These are phyloP conservation scores for Dicaeum eximium DNA, from an alignment of 2,113 vertebrate genomes.

Conservation along the genomic window DNA sequence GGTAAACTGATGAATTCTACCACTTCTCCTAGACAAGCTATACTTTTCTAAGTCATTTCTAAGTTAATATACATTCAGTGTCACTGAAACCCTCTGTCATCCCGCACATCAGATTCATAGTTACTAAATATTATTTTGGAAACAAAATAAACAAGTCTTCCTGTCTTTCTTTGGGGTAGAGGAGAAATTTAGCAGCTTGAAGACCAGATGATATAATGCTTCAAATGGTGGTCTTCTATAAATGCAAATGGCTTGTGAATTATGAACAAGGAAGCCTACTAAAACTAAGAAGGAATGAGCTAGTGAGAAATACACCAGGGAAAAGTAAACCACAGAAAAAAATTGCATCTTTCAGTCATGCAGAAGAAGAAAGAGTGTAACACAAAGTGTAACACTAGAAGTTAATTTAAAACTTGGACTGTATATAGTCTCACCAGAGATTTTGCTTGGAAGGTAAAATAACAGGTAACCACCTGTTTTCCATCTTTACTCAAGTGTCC, in stretches of 20 bases:
- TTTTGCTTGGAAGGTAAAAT: not conserved
- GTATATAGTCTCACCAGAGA: not conserved
- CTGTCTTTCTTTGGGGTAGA: not conserved
- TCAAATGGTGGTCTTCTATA: not conserved
- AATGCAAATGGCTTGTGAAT: not conserved
- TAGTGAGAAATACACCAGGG: not conserved
- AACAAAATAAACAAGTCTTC: not conserved
- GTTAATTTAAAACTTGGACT: not conserved
- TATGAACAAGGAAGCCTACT: not conserved
- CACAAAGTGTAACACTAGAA: not conserved
- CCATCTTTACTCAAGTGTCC: not conserved
- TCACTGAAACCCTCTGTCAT: not conserved
- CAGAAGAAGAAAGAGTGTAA: not conserved
- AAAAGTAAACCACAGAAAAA: not conserved
- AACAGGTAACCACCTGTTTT: not conserved
- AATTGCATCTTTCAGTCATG: not conserved
- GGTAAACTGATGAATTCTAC: not conserved
- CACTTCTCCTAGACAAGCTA: not conserved
- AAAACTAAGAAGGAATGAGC: not conserved
- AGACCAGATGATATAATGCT: not conserved
- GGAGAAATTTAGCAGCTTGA: not conserved
- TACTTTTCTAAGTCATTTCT: not conserved
- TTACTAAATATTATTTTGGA: not conserved
- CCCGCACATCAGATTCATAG: not conserved
- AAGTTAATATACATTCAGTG: not conserved